These are phyloP conservation scores for Callorhinus ursinus DNA, from an alignment of 2,113 vertebrate genomes.

Conservation along the genomic window DNA sequence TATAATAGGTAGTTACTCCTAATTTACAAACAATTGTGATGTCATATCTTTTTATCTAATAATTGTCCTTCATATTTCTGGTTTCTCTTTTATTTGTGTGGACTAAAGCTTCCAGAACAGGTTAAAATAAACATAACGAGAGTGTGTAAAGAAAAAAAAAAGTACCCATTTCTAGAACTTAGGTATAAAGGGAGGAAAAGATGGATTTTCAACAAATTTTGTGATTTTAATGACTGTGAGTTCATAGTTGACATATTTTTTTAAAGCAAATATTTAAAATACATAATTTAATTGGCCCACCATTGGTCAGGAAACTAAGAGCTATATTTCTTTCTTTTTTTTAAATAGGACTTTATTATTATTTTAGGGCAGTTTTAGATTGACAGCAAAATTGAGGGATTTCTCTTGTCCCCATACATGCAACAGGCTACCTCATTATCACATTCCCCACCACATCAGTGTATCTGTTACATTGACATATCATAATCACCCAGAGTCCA, in stretches of 20 bases:
- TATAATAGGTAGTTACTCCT: background rate
- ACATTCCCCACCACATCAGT: background rate
- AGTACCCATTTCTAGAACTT: background rate
- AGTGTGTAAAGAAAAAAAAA: background rate
- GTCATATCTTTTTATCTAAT: background rate
- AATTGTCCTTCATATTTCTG: background rate
- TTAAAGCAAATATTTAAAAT: background rate
- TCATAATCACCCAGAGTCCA: background rate
- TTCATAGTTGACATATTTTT: background rate
- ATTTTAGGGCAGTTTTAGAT: background rate
- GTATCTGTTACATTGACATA: background rate
- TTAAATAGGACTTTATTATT: background rate
- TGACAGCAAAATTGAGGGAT: background rate
- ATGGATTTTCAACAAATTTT: background rate
- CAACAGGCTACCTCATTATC: background rate
- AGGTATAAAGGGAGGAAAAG: background rate
- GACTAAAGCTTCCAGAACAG: background rate
- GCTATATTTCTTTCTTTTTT: background rate
- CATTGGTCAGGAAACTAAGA: background rate
- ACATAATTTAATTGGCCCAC: background rate
- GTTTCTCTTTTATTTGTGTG: background rate
- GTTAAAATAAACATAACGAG: background rate
- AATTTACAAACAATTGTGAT: background rate
- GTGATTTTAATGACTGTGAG: background rate
- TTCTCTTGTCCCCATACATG: background rate